phyloP scores from a whole-genome alignment of 2,113 vertebrate species.

The Gymnogyps californianus region DNA sequence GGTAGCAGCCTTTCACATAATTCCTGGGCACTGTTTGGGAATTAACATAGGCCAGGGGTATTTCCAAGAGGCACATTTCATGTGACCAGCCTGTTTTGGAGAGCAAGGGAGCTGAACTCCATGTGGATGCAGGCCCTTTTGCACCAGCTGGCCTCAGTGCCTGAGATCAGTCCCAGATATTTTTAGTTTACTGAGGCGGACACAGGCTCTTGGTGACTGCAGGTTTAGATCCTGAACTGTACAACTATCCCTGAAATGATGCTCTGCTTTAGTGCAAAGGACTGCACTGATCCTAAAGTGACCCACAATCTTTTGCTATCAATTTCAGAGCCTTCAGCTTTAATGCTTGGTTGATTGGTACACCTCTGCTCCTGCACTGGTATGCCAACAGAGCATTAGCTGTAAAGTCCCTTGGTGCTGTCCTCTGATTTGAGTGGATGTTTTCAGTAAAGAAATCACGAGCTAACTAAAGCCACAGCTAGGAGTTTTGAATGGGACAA shows the following conservation, averaged over 20 bases:
- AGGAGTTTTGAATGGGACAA: neutral
- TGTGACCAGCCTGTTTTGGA: neutral
- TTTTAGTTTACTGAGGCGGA: neutral
- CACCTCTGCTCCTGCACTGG: neutral
- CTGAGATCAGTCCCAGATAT: neutral
- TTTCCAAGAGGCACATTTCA: neutral
- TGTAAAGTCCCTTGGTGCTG: neutral
- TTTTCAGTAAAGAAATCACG: neutral
- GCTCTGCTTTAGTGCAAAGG: neutral
- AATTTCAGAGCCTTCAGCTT: neutral
- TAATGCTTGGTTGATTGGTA: rapidly evolving
- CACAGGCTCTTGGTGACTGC: neutral
- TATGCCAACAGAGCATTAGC: neutral
- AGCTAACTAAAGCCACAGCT: neutral
- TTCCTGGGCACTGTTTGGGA: neutral
- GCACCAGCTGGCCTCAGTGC: neutral
- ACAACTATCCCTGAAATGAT: neutral
- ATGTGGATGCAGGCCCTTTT: neutral
- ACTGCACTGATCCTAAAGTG: neutral
- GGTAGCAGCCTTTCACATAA: neutral
- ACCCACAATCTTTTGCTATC: neutral
- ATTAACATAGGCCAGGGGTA: neutral
- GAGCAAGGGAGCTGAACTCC: neutral
- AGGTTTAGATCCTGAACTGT: neutral
- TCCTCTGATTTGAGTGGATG: neutral